Conservation (phyloP, 2,888 invertebrate species). For the Drepanosiphum platanoidis region DNA sequence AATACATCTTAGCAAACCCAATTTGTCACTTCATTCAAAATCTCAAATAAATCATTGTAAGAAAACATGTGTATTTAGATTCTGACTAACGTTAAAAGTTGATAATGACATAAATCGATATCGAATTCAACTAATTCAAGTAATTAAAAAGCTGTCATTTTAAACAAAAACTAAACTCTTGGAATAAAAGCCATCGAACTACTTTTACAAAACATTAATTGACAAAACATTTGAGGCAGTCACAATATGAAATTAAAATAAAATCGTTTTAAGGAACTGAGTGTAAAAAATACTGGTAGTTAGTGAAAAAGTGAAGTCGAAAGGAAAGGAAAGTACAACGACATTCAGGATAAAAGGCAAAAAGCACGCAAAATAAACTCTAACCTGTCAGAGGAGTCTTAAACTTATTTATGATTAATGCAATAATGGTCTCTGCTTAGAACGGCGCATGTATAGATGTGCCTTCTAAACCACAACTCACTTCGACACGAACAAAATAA, state of each 20-base stretch:
- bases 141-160: conserved; percentile 23
- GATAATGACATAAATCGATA: background rate
- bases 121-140: conserved; percentile 8
- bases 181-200: conserved; percentile 3
- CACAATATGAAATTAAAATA: background rate
- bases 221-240: conserved; percentile 11
- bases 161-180: background rate
- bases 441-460: conserved; percentile 12
- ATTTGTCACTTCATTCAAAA: too few species aligned
- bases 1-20: too few species aligned
- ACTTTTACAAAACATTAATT: background rate
- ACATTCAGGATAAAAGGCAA: background rate
- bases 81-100: background rate
- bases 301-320: background rate
- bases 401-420: conserved; percentile 42
- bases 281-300: background rate
- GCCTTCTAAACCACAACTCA: background rate
- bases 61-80: too few species aligned
- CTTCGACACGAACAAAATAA: conserved; percentile 8
- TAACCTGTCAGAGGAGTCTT: conserved; percentile 18
- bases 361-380: conserved; percentile 30
- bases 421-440: background rate
- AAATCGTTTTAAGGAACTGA: background rate
- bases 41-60: too few species aligned
- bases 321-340: background rate